A percentile compares a stretch with the other conserved stretches of the same genome.
phyloP scores from a whole-genome alignment of 2,888 invertebrate species.

The Xylocampa areola region DNA sequence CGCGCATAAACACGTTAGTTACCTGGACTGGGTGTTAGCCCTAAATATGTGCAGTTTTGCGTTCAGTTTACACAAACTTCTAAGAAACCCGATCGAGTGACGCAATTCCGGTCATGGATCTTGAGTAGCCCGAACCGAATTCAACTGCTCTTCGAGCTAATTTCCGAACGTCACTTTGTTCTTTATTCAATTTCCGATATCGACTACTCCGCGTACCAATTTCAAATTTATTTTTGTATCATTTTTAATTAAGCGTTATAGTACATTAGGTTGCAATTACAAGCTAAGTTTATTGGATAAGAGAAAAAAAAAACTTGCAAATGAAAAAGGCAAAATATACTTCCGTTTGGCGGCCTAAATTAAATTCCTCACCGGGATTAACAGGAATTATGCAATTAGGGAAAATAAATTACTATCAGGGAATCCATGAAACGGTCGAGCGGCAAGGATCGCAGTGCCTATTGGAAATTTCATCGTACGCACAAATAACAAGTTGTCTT shows the following conservation, averaged over 20 bases:
- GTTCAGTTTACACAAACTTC: constrained; percentile 83
- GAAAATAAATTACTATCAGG: constrained; percentile 78
- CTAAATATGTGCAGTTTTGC: constrained; percentile 78
- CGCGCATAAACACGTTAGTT: constrained; percentile 54
- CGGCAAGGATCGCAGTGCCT: constrained; percentile 54
- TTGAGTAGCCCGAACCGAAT: constrained; percentile 77
- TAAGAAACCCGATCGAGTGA: constrained; percentile 81
- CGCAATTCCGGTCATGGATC: constrained; percentile 88
- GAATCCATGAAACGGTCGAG: constrained; percentile 62
- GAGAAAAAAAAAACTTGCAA: constrained; percentile 54
- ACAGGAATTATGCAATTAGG: constrained; percentile 80
- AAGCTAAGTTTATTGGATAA: constrained; percentile 65
- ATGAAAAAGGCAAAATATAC: constrained; percentile 57
- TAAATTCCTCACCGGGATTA: constrained; percentile 77
- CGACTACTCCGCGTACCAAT: constrained; percentile 75
- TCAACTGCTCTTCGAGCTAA: constrained; percentile 86
- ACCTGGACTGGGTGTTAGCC: constrained; percentile 68
- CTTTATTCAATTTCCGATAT: constrained; percentile 89
- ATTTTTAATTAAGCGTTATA: constrained; percentile 64
- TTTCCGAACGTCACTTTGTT: constrained; percentile 89
- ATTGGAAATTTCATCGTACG: constrained; percentile 49
- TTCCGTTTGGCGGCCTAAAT: constrained; percentile 66
- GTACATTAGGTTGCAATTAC: constrained; percentile 55
- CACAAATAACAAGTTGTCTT: constrained; percentile 38
- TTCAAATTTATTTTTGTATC: constrained; percentile 65